phyloP scores from a whole-genome alignment of 2,113 vertebrate species.

The Cololabis saira region DNA sequence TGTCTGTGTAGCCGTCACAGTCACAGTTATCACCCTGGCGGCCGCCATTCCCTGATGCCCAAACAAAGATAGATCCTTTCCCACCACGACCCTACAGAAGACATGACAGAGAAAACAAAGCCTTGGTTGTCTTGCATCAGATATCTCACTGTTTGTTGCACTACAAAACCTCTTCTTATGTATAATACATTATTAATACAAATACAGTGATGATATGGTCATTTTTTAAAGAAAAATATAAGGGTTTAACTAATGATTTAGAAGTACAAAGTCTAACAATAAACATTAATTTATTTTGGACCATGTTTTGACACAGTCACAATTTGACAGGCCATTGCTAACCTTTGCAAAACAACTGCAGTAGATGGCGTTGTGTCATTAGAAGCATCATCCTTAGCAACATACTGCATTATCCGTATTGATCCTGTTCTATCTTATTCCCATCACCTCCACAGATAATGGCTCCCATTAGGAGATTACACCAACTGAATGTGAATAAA shows the following conservation, averaged over 20 bases:
- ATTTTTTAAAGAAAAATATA: no score
- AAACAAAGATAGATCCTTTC: conserved; percentile 97
- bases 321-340: neutral
- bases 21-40: conserved; percentile 98
- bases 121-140: neutral
- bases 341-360: neutral
- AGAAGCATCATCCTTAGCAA: conserved; percentile 13
- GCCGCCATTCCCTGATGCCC: conserved; percentile 98
- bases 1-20: conserved; percentile 98
- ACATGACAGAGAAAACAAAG: conserved; percentile 12
- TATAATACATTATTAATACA: neutral
- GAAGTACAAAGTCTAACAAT: no score
- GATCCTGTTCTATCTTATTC: conserved; percentile 36
- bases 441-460: conserved; percentile 7
- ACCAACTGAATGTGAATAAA: conserved; percentile 4
- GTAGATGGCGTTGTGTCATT: conserved; percentile 18
- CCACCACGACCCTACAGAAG: conserved; percentile 89
- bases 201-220: neutral
- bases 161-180: neutral
- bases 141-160: neutral
- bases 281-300: neutral
- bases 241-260: no score
- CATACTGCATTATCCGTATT: conserved; percentile 17
- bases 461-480: conserved; percentile 13
- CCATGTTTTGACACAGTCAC: neutral